Percentiles rank a stretch among this genome's conserved stretches.
Evolutionary conservation across 2,797 vertebrate species (phyloP).

Genomic region (Eulemur mongoz): DNA sequence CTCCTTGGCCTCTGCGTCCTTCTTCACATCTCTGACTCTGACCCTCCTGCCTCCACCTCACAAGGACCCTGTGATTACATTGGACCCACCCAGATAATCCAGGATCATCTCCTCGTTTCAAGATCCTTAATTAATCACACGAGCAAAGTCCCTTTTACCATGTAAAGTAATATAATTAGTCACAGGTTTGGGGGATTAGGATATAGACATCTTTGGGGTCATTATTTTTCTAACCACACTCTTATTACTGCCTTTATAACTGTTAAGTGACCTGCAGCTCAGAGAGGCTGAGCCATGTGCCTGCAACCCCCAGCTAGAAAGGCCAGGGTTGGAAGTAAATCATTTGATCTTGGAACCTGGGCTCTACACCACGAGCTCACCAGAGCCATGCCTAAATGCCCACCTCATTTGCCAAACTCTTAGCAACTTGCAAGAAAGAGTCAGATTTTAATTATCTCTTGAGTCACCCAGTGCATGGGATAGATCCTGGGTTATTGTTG

Average conservation of each 20-base stretch:
- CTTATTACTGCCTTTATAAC: too few relatives aligned
- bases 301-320: background rate
- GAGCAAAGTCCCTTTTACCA: background rate
- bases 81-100: background rate
- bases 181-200: background rate
- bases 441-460: background rate
- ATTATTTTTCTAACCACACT: background rate
- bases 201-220: too few relatives aligned
- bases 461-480: background rate
- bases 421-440: background rate
- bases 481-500: background rate
- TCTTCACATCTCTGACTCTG: background rate
- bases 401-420: background rate
- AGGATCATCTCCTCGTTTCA: background rate
- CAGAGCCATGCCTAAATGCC: background rate
- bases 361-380: background rate
- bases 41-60: background rate
- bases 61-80: background rate
- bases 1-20: background rate
- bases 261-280: background rate
- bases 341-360: background rate
- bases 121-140: background rate
- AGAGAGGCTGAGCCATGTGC: background rate
- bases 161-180: too few relatives aligned
- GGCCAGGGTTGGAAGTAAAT: background rate